Conservation (phyloP, 1,140 invertebrate genomes). For the Neomicropteryx cornuta region DNA sequence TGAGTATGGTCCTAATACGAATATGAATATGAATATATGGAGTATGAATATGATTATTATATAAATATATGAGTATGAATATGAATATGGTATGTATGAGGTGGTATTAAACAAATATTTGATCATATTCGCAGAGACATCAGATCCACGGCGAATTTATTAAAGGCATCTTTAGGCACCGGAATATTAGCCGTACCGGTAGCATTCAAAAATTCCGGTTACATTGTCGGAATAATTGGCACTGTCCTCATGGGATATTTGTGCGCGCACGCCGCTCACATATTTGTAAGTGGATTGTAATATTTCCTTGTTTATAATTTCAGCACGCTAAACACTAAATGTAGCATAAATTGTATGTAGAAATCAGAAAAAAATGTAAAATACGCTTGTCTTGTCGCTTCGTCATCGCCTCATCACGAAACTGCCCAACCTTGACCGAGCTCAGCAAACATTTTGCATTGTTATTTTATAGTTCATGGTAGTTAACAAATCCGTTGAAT, state of each 20-base stretch:
- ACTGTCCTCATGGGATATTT: conserved; percentile 61
- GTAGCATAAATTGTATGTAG: too few species aligned
- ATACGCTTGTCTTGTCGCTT: too few species aligned
- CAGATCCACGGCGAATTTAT: conserved; percentile 64
- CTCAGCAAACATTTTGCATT: too few species aligned
- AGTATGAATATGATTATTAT: conserved; percentile 2
- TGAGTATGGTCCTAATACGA: background rate
- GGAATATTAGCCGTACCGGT: conserved; percentile 81
- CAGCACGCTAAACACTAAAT: too few species aligned
- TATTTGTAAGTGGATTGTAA: conserved; percentile 68
- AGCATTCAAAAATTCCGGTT: conserved; percentile 71
- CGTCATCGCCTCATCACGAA: too few species aligned
- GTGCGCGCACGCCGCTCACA: conserved; percentile 71
- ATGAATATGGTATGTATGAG: background rate
- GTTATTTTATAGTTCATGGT: too few species aligned
- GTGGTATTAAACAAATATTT: background rate
- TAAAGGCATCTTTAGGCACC: conserved; percentile 78
- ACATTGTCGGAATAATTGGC: conserved; percentile 58
- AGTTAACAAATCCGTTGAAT: too few species aligned
- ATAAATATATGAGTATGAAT: conserved; percentile 3
- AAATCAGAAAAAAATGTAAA: too few species aligned
- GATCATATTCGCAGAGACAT: conserved; percentile 43
- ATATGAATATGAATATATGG: conserved; percentile 2
- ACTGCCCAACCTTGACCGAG: too few species aligned
- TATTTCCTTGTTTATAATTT: too few species aligned